Evolutionary conservation across 2,797 vertebrate species (phyloP), one percentile per base, ranked within the genome.

Genomic region (Megaceryle alcyon): DNA sequence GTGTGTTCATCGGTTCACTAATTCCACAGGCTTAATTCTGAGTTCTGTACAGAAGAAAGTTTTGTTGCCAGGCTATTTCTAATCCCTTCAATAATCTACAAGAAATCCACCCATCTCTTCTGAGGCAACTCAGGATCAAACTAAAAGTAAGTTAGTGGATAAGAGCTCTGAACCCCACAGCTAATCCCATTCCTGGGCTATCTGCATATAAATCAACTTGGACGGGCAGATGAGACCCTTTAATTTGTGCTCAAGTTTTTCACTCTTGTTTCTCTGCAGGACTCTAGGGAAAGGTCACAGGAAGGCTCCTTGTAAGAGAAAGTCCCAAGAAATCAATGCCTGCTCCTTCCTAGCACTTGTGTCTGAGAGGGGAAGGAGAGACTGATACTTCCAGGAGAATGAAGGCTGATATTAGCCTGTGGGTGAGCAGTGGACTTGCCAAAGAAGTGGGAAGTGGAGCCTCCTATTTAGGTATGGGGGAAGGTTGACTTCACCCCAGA

Each of bases 381-480:
- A 33, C 23, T 73, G 81, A 18, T 14, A 26, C 60, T 49, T n/a
- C 39, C 59, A 6, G 65, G 46, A 71, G 54, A 84, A 63, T 0
- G 23, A 43, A 73, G 83, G 56, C 23, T 86, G 66, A n/a, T 63
- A 48, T 20, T 90, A 46, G 70, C 81, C 51, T 66, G 66, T 88
- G 75, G 77, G 66, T 41, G 78, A 94, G 71, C 66, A 48, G 9
- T 0, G 28, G 66, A 54, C 48, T 86, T 91, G 87, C 84, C 91
- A 83, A 79, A 78, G 90, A 83, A 72, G 37, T 83, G 87, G 72
- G 86, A 77, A 93, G 76, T 35, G 69, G 76, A 83, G 69, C 46
- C 69, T 95, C 65, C 65, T 82, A 53, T 78, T 94, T 89, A 69
- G 49, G 84, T 95, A 79, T 86, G 51, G 76, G 86, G 61, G 39